A percentile compares a stretch with the other conserved stretches of the same genome.
Conservation (phyloP, 2,797 vertebrate species). For the Euthynnus affinis region DNA sequence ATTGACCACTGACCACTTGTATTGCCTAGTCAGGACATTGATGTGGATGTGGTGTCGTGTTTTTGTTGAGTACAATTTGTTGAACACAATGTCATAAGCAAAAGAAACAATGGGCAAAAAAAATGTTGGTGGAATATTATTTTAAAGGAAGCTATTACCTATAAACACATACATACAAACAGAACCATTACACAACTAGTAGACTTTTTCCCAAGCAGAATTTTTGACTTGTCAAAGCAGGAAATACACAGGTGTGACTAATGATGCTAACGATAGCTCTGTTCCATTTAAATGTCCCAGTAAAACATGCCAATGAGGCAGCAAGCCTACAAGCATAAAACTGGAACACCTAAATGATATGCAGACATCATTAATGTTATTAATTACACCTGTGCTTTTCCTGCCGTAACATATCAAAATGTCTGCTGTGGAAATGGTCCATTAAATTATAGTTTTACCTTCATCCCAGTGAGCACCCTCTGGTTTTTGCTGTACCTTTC, state of each 20-base stretch:
- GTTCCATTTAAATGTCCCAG: slow-evolving; percentile 35
- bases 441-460: slow-evolving; percentile 22
- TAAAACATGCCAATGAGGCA: slow-evolving; percentile 33
- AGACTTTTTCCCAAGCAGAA: neutral
- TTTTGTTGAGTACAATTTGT: neutral
- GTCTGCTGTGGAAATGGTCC: slow-evolving; percentile 14
- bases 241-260: no score
- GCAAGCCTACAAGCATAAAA: neutral
- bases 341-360: slow-evolving; percentile 15
- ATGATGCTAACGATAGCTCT: neutral
- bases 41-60: no score
- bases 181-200: slow-evolving; percentile 9
- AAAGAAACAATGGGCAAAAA: neutral
- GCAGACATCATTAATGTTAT: slow-evolving; percentile 29
- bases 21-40: neutral
- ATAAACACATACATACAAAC: neutral
- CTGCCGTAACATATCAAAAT: slow-evolving; percentile 8
- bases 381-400: slow-evolving; percentile 7
- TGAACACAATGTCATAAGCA: neutral
- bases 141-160: neutral
- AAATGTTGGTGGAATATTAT: neutral
- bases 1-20: neutral
- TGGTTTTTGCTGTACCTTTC: slow-evolving; percentile 31
- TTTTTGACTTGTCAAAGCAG: slow-evolving; percentile 22
- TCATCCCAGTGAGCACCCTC: neutral